Base-by-base conservation (phyloP, 2,888 invertebrate genomes). In the Portevinia maculata region DNA sequence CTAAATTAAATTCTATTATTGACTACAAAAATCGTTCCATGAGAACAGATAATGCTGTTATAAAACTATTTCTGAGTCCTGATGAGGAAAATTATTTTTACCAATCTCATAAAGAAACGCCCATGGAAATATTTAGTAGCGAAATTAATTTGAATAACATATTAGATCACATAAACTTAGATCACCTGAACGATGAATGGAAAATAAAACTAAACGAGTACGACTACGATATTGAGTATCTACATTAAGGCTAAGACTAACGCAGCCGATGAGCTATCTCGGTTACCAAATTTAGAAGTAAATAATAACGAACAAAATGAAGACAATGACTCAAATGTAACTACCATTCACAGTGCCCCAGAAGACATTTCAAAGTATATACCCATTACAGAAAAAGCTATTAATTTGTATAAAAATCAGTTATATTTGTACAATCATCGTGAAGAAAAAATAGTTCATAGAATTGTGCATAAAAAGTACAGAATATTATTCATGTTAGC, bases 221-320 rank as follows among this genome's bases (percentile, higher is more conserved):
- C 5, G 2, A 24, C 24, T 3, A 24, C 2, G 5, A 24, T 3
- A 24, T 3, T 24, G 52, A 13, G 3, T 24, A 24, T 5, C 24
- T 24, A 2, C 44, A 85, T 85, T 52, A 74, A 84, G 21, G 86
- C 86, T 4, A 85, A 79, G 32, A 24, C 24, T 19, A 86, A 55
- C 0, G 67, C 53, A 19, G 84, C 73, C 1, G 73, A 78, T 8
- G 60, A 44, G 7, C 19, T 79, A 24, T 71, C 89, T 87, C 3
- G 89, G 89, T 39, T 39, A n/a, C n/a, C n/a, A n/a, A n/a, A n/a
- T 46, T 39, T 39, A 39, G 13, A 39, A 39, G 37, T 39, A 13
- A 39, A 39, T 39, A 39, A 15, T 39, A 39, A 13, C 3, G 37
- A 15, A n/a, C n/a, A 39, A 39, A 5, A 39, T 13, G 37, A 39